Evolutionary conservation across 1,140 invertebrate genomes (phyloP), one percentile per base, ranked within the genome.

Genomic region (Drosophila lacteicornis): DNA sequence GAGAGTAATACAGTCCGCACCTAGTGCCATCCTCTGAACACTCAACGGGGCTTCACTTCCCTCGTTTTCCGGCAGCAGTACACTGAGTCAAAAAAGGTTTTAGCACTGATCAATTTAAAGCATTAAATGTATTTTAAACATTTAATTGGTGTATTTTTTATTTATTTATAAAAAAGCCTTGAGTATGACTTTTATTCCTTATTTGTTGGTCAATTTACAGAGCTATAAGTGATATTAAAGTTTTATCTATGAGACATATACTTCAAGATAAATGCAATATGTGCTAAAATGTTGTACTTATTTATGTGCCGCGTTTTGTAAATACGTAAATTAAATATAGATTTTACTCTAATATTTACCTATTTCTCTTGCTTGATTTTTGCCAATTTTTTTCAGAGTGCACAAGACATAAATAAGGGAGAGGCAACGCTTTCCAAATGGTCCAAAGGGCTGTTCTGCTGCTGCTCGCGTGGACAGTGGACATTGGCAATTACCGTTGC

Each of bases 401-500:
- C 22, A 56, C 33, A 46, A 40, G 19, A 42, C 53, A 66, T 75
- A 80, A 86, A 87, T 90, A 87, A 80, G 80, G 69, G 79, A 74
- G 79, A 68, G 63, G 45, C 49, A 61, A 19, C 47, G 62, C 47
- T 60, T 65, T 56, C 51, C 65, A 82, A 82, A 75, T 82, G 80
- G 77, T 60, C 55, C 62, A 55, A 66, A 57, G 75, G 76, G 71
- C 71, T 73, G 68, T 56, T 45, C 17, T 66, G 40, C 45, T 66
- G 38, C 43, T 62, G 46, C 60, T 57, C 27, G 19, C 47, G 42
- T 50, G 70, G 73, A 57, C 77, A 86, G 71, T 83, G 83, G 84
- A 87, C 83, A 87, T 84, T 87, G 84, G 77, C 80, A 88, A 87
- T 87, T 87, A 88, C 84, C 84, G 83, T 83, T 87, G 70, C 75